Conservation (phyloP, 2,113 vertebrate genomes). For the Anolis carolinensis region DNA sequence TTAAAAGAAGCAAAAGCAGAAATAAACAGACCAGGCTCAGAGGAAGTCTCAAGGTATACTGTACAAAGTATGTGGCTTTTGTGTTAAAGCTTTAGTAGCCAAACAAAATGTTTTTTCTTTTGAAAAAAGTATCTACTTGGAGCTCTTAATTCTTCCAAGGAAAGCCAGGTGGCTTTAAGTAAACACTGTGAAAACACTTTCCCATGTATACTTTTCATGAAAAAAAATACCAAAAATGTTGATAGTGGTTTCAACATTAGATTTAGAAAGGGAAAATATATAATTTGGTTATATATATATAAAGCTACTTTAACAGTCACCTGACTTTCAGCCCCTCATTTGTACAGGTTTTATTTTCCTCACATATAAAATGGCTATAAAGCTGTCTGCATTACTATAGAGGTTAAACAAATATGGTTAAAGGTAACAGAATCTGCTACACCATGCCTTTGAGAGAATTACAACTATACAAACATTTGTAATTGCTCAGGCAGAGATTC, state of each 20-base stretch:
- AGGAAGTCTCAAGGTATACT: slow-evolving; percentile 77
- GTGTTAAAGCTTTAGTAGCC: slow-evolving; percentile 59
- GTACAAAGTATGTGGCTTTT: slow-evolving; percentile 56
- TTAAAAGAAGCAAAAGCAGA: slow-evolving; percentile 72
- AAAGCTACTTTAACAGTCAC: slow-evolving; percentile 76
- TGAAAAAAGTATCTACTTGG: slow-evolving; percentile 37
- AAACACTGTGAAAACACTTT: slow-evolving; percentile 22
- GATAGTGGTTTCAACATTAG: not conserved
- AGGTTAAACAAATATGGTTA: slow-evolving; percentile 47
- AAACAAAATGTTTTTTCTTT: slow-evolving; percentile 33
- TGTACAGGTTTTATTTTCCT: slow-evolving; percentile 67
- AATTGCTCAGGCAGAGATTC: slow-evolving; percentile 56
- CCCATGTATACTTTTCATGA: slow-evolving; percentile 27
- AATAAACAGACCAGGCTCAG: slow-evolving; percentile 78
- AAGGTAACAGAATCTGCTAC: slow-evolving; percentile 44
- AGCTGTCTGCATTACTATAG: slow-evolving; percentile 77
- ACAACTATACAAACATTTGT: slow-evolving; percentile 29
- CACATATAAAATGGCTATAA: slow-evolving; percentile 54
- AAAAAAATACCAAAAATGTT: slow-evolving; percentile 8
- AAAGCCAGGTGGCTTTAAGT: slow-evolving; percentile 61
- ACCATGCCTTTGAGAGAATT: slow-evolving; percentile 46
- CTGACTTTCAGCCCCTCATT: slow-evolving; percentile 92
- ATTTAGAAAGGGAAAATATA: slow-evolving; percentile 46
- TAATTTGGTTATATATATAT: slow-evolving; percentile 8
- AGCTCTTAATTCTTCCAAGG: slow-evolving; percentile 31